A percentile compares a stretch with the other conserved stretches of the same genome.
Conservation (phyloP, 2,113 vertebrate genomes). For the Neotragus moschatus region DNA sequence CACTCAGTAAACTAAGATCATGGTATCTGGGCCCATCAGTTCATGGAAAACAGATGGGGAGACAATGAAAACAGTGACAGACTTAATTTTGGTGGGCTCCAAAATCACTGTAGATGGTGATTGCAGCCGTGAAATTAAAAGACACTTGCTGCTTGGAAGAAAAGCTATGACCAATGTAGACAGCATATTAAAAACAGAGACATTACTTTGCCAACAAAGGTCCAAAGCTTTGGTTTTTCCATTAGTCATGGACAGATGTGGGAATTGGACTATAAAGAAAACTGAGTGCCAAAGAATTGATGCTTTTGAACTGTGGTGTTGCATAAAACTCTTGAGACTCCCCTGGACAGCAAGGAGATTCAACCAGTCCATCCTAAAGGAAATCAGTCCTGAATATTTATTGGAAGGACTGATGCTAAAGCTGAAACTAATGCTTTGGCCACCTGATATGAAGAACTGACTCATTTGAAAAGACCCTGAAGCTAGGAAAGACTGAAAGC, state of each 20-base stretch:
- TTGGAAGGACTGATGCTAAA: background rate
- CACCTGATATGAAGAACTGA: background rate
- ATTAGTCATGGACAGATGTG: background rate
- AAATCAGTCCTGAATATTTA: background rate
- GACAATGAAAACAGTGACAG: background rate
- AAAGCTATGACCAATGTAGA: background rate
- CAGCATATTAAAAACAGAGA: background rate
- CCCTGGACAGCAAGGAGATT: background rate
- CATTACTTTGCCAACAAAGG: background rate
- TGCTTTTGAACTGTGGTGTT: background rate
- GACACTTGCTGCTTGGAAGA: background rate
- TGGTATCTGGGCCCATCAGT: background rate
- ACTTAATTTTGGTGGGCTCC: background rate
- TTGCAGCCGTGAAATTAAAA: background rate
- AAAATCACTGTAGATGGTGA: background rate
- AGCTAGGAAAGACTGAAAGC: background rate
- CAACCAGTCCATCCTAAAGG: background rate
- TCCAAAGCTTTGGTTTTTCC: background rate
- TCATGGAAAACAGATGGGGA: background rate
- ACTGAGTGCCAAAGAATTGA: background rate
- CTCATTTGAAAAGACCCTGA: background rate
- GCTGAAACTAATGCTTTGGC: background rate
- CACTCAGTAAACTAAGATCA: background rate
- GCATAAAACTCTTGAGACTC: background rate
- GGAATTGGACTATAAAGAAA: background rate